Evolutionary conservation across 2,797 vertebrate species (phyloP).

Genomic region (Falco peregrinus): DNA sequence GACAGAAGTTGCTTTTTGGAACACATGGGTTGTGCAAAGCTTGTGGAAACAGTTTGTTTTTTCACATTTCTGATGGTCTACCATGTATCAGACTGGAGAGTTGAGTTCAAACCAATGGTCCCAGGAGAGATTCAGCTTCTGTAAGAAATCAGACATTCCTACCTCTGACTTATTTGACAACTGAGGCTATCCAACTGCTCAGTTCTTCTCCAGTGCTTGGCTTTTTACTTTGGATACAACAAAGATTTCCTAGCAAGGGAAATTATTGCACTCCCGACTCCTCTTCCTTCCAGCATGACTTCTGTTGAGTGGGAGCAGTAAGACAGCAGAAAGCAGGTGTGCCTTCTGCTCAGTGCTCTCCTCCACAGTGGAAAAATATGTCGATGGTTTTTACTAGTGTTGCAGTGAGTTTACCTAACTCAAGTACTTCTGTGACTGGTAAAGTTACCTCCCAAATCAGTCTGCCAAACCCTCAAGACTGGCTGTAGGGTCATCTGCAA

Average conservation of each 20-base stretch:
- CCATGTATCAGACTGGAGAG: neutral
- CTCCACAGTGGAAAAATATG: neutral
- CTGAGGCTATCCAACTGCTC: neutral
- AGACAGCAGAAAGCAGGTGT: neutral
- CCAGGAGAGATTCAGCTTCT: neutral
- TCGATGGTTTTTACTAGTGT: neutral
- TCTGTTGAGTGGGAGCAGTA: neutral
- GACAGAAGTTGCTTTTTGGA: neutral
- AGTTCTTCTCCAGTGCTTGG: neutral
- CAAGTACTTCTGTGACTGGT: neutral
- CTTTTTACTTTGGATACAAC: neutral
- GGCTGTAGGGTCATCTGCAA: neutral
- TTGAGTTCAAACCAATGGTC: neutral
- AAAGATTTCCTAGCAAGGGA: neutral
- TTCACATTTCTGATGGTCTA: neutral
- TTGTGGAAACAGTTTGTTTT: neutral
- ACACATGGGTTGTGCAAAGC: neutral
- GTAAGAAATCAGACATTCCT: neutral
- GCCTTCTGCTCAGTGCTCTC: neutral
- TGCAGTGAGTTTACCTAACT: neutral
- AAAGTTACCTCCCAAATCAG: neutral
- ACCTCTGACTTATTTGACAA: neutral
- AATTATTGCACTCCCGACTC: neutral
- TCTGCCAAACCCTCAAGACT: neutral
- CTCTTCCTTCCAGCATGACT: neutral